Conservation (phyloP, 23 tunicate genomes). For the Halocynthia aurantium region DNA sequence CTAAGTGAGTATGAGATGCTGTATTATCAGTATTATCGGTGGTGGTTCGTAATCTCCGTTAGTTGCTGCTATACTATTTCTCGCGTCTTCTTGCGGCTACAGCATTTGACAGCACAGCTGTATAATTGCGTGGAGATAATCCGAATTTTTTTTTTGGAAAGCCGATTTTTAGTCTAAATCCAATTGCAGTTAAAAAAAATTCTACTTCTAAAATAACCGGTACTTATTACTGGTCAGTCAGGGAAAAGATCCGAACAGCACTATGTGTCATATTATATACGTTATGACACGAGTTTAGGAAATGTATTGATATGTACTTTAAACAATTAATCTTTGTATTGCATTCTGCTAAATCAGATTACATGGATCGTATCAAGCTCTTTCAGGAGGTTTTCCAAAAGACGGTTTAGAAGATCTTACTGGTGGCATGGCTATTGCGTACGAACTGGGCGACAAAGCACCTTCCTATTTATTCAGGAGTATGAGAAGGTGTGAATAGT, state of each 20-base stretch:
- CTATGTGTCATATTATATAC: too few relatives aligned
- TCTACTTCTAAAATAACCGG: too few relatives aligned
- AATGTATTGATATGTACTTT: too few relatives aligned
- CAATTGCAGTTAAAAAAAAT: too few relatives aligned
- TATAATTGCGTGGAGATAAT: background rate
- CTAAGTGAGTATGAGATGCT: slow-evolving; percentile 42
- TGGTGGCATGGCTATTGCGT: slow-evolving; percentile 77
- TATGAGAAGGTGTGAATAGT: slow-evolving; percentile 13
- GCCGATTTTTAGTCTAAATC: background rate
- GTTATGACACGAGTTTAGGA: too few relatives aligned
- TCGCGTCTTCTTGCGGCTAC: background rate
- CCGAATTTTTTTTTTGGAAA: background rate
- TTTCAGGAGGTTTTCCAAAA: slow-evolving; percentile 72
- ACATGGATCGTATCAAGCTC: slow-evolving; percentile 68
- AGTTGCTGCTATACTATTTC: too few relatives aligned
- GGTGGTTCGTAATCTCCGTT: background rate
- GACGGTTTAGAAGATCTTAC: slow-evolving; percentile 94
- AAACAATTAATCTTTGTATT: background rate
- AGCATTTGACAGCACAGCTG: background rate
- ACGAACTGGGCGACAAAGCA: slow-evolving; percentile 36
- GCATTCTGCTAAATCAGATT: slow-evolving; percentile 26
- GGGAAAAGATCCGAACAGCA: too few relatives aligned
- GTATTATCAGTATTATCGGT: background rate
- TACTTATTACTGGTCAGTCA: too few relatives aligned
- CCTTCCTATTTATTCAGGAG: slow-evolving; percentile 32